Evolutionary conservation across 2,113 vertebrate species (phyloP).

Genomic region (Fregata magnificens): DNA sequence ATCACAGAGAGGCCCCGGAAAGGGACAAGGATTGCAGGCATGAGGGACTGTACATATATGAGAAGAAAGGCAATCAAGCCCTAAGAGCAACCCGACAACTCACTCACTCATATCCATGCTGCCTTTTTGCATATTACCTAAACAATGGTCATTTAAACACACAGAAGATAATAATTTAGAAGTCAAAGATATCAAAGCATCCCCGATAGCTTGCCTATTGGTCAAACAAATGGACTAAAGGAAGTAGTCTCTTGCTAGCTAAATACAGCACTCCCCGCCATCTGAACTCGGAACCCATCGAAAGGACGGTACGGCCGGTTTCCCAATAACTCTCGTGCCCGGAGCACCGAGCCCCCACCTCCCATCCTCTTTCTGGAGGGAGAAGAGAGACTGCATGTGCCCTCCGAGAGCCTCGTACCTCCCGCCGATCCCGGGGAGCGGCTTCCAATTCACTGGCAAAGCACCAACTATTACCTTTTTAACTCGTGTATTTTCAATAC

Average conservation of each 20-base stretch:
- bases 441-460: slow-evolving; percentile 35
- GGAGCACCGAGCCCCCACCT: not conserved
- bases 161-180: not conserved
- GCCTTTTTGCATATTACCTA: not conserved
- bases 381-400: not conserved
- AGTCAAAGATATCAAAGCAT: not conserved
- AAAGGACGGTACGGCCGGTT: not conserved
- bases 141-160: not conserved
- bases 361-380: not conserved
- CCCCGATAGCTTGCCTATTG: rapidly evolving
- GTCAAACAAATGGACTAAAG: not conserved
- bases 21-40: not conserved
- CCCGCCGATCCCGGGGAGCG: not conserved
- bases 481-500: slow-evolving; percentile 55
- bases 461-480: slow-evolving; percentile 52
- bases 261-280: not conserved
- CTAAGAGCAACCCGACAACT: not conserved
- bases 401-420: not conserved
- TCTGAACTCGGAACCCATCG: not conserved
- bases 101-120: rapidly evolving
- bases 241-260: not conserved
- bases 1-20: not conserved
- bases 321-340: not conserved
- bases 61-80: not conserved
- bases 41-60: rapidly evolving